Conservation (phyloP, 1,140 invertebrate genomes). For the Pemphigus obesinymphae region DNA sequence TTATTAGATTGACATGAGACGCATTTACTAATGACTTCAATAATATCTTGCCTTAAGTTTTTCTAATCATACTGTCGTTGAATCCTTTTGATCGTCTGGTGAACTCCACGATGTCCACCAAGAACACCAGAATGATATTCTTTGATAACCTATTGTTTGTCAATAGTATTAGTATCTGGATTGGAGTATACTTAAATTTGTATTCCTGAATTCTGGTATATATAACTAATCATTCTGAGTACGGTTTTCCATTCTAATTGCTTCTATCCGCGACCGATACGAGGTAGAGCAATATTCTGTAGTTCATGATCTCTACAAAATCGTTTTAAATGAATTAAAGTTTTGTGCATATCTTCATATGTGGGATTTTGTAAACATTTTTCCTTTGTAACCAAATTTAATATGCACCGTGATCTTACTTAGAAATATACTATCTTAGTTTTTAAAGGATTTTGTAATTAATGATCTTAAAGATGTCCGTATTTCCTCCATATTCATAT, state of each 20-base stretch:
- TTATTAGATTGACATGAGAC: no score
- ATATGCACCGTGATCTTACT: background rate
- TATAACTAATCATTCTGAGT: background rate
- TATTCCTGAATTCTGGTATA: background rate
- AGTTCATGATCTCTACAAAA: background rate
- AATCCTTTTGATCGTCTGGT: background rate
- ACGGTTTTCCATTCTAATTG: background rate
- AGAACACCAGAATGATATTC: background rate
- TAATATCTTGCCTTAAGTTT: background rate
- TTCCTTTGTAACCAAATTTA: background rate
- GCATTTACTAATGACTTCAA: background rate
- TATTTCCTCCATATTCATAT: background rate
- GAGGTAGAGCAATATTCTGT: background rate
- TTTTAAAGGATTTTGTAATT: background rate
- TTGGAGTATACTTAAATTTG: background rate
- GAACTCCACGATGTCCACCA: background rate
- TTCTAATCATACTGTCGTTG: background rate
- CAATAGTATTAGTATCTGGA: background rate
- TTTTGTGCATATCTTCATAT: background rate
- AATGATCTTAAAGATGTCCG: background rate
- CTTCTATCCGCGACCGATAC: background rate
- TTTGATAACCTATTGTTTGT: background rate
- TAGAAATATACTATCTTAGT: background rate
- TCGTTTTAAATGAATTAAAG: background rate
- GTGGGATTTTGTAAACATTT: background rate